Conservation (phyloP, 30 jellyfish, hydroid and myxozoan species). For the Mastigias papua region DNA sequence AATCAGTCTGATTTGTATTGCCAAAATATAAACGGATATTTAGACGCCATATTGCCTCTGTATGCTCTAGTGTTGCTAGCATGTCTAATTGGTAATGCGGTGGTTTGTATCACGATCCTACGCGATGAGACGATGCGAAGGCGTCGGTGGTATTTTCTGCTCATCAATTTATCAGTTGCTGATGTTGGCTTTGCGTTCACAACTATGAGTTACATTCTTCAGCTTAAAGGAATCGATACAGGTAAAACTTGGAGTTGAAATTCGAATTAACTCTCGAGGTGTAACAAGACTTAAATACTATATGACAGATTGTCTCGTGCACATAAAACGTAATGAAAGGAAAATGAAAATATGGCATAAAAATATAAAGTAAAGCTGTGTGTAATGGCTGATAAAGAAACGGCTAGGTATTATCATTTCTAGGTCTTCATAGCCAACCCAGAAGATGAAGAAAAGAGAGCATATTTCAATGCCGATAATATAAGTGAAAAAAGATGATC, state of each 20-base stretch:
- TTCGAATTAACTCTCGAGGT: no score
- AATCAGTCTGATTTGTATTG: not conserved
- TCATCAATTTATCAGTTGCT: slow-evolving; percentile 30
- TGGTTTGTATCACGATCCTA: not conserved
- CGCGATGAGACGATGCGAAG: slow-evolving; percentile 7
- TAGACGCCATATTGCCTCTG: slow-evolving; percentile 9
- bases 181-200: slow-evolving; percentile 34
- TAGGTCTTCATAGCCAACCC: no score
- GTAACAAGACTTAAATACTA: no score
- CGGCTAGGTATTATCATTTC: no score
- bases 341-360: no score
- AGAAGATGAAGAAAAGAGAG: no score
- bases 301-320: no score
- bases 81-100: slow-evolving; percentile 11
- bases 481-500: no score
- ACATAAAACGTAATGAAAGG: no score
- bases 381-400: no score
- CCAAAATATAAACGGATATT: not conserved
- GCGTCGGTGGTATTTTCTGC: slow-evolving; percentile 24
- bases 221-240: slow-evolving; percentile 20
- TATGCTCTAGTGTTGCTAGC: slow-evolving; percentile 10
- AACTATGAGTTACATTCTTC: slow-evolving; percentile 19
- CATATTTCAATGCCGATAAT: no score
- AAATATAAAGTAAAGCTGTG: no score
- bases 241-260: slow-evolving; percentile 20